Conservation (phyloP, 2,888 invertebrate genomes). For the Tetragonisca angustula region DNA sequence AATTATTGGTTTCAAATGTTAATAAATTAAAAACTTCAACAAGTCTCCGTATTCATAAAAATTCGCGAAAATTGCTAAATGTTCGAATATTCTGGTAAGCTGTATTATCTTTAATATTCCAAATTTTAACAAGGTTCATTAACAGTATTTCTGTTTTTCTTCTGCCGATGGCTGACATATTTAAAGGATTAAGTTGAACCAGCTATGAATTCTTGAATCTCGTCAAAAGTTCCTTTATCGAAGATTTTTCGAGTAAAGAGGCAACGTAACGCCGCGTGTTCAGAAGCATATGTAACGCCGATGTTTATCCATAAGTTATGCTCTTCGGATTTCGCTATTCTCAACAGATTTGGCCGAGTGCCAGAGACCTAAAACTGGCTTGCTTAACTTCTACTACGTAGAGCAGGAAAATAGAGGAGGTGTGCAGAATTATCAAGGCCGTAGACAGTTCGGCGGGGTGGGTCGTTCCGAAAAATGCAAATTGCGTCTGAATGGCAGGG, state of each 20-base stretch:
- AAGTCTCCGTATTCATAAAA: too few species aligned
- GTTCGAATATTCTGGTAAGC: too few species aligned
- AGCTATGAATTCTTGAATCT: not conserved
- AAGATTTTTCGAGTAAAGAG: not conserved
- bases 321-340: conserved; percentile 60
- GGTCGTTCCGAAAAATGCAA: conserved; percentile 42
- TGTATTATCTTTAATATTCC: not conserved
- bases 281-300: conserved; percentile 14
- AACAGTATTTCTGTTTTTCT: not conserved
- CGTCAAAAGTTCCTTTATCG: not conserved
- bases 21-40: too few species aligned
- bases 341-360: conserved; percentile 56
- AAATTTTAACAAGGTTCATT: not conserved
- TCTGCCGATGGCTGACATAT: not conserved
- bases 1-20: too few species aligned
- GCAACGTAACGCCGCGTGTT: not conserved
- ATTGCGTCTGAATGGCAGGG: conserved; percentile 26
- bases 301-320: conserved; percentile 50
- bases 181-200: not conserved
- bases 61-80: too few species aligned
- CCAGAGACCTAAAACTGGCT: conserved; percentile 68
- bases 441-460: conserved; percentile 28
- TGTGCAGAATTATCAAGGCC: conserved; percentile 67
- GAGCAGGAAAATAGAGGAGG: conserved; percentile 68
- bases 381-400: conserved; percentile 58